Evolutionary conservation across 2,797 vertebrate genomes (phyloP).

Genomic region (Alectoris magna): DNA sequence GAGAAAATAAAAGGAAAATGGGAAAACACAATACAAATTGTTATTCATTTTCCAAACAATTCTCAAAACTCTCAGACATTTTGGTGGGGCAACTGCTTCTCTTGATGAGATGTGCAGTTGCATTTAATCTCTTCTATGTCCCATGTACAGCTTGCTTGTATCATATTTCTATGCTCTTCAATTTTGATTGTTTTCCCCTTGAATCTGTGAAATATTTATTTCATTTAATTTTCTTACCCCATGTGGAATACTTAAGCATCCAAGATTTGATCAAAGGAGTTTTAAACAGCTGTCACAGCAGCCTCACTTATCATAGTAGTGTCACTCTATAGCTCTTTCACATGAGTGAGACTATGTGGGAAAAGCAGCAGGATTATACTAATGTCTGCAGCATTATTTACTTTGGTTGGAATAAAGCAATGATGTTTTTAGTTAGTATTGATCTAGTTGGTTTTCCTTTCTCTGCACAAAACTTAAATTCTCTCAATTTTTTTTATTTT

Average conservation of each 20-base stretch:
- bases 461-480: constrained; percentile 13
- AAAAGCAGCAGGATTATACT: not conserved
- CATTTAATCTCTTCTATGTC: accelerated
- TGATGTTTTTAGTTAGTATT: constrained; percentile 44
- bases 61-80: not conserved
- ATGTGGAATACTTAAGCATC: not conserved
- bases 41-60: not conserved
- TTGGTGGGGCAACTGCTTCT: not conserved
- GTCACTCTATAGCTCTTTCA: not conserved
- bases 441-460: constrained; percentile 57
- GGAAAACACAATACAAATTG: not conserved
- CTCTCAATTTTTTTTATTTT: not conserved
- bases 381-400: not conserved
- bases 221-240: not conserved
- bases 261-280: not conserved
- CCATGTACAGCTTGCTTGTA: accelerated
- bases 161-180: not conserved
- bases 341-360: not conserved
- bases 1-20: not conserved
- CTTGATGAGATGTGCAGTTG: not conserved
- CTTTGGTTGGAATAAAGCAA: constrained; percentile 17
- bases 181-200: not conserved
- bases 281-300: constrained; percentile 14
- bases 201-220: constrained; percentile 7
- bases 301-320: not conserved